Conservation (phyloP, 2,797 vertebrate species). For the Mus minutoides region DNA sequence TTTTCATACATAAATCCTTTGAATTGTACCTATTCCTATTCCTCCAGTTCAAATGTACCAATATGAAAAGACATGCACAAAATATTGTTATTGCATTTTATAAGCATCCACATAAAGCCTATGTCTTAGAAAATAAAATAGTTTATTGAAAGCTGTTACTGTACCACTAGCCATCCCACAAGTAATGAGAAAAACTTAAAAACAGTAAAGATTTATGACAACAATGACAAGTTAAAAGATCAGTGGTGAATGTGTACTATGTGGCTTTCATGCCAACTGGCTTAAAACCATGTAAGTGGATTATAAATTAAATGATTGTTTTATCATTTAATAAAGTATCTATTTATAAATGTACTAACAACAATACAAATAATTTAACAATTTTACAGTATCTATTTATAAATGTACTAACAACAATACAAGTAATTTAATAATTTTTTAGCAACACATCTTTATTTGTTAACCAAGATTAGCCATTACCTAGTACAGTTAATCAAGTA, state of each 20-base stretch:
- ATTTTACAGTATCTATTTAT: background rate
- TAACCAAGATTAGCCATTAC: background rate
- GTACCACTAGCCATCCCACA: background rate
- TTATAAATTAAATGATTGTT: background rate
- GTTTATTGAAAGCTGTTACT: background rate
- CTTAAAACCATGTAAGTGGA: background rate
- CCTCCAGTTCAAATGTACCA: background rate
- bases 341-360: background rate
- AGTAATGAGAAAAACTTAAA: background rate
- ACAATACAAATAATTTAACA: background rate
- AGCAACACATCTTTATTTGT: background rate
- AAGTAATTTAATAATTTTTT: background rate
- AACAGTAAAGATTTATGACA: background rate
- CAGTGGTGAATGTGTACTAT: background rate
- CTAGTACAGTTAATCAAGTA: background rate
- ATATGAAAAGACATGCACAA: background rate
- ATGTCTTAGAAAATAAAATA: background rate
- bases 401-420: background rate
- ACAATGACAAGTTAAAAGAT: background rate
- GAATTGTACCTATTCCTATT: background rate
- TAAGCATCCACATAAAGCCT: background rate
- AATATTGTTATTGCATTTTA: background rate
- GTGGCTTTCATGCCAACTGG: background rate
- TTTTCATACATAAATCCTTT: background rate
- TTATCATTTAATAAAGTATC: background rate